Evolutionary conservation across 1,140 invertebrate species (phyloP).

Genomic region (Tetramorium simillimum): DNA sequence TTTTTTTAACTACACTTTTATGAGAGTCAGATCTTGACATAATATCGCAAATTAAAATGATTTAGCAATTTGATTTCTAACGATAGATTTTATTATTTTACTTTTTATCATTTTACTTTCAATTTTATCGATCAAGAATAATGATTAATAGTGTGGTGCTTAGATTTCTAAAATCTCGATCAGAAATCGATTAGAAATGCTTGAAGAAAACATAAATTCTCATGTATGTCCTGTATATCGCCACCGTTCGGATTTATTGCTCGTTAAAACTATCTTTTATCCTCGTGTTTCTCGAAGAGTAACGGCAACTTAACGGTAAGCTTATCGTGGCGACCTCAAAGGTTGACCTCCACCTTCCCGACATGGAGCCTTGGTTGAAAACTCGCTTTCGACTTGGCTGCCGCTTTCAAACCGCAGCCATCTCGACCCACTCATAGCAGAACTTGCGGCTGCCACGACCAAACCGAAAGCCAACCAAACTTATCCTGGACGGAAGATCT

Average conservation of each 20-base stretch:
- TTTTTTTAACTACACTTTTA: not conserved
- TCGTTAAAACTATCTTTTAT: slow-evolving; percentile 30
- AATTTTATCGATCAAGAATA: not conserved
- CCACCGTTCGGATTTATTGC: slow-evolving; percentile 11
- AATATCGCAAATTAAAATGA: not conserved
- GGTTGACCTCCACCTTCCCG: slow-evolving; percentile 31
- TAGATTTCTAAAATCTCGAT: not conserved
- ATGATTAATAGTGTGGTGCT: not conserved
- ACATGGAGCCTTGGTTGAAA: slow-evolving; percentile 34
- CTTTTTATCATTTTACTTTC: too few relatives aligned
- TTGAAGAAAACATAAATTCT: not conserved
- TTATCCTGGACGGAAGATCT: slow-evolving; percentile 45
- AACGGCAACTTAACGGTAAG: slow-evolving; percentile 44
- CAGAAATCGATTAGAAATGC: not conserved
- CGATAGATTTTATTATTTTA: not conserved
- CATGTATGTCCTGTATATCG: not conserved
- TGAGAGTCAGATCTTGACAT: too few relatives aligned
- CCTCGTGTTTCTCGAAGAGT: not conserved
- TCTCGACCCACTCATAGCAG: slow-evolving; percentile 29
- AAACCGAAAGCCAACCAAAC: slow-evolving; percentile 31
- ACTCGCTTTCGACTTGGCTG: slow-evolving; percentile 43
- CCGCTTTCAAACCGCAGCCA: slow-evolving; percentile 42
- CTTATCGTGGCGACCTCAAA: slow-evolving; percentile 48
- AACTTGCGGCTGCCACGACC: slow-evolving; percentile 26
- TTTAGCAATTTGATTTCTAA: not conserved